Evolutionary conservation across 2,888 invertebrate species (phyloP).

Genomic region (Stenchaetothrips biformis): DNA sequence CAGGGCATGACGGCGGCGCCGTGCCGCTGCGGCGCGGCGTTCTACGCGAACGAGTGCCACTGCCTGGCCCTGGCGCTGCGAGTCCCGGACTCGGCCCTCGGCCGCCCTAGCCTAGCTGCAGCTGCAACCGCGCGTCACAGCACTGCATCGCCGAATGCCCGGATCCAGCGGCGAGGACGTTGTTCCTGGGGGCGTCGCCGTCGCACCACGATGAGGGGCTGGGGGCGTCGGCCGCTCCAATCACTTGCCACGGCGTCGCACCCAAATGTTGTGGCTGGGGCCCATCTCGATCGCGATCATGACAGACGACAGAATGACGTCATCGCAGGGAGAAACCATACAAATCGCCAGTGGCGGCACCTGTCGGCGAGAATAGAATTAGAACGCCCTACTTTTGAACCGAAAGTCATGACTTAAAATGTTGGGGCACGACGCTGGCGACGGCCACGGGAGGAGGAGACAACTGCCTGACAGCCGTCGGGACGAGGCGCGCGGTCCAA

Average conservation of each 20-base stretch:
- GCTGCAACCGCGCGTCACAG: not conserved
- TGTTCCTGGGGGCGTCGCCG: no score
- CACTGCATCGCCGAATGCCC: not conserved
- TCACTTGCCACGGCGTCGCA: not conserved
- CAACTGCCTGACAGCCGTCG: not conserved
- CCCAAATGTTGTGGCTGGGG: not conserved
- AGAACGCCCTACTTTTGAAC: not conserved
- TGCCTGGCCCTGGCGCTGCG: not conserved
- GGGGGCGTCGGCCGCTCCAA: no score
- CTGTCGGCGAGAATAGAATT: not conserved
- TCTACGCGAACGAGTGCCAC: not conserved
- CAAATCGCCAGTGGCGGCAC: constrained; percentile 20
- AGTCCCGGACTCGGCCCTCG: not conserved
- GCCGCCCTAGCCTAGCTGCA: not conserved
- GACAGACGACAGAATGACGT: constrained; percentile 16
- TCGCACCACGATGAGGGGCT: no score
- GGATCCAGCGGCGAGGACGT: no score
- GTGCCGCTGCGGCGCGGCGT: not conserved
- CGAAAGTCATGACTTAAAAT: not conserved
- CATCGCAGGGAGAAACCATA: constrained; percentile 6
- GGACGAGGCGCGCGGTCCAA: not conserved
- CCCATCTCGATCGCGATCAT: not conserved
- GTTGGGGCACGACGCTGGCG: not conserved
- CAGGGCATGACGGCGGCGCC: not conserved
- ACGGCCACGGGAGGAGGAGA: not conserved